Evolutionary conservation across 2,113 vertebrate species (phyloP).

Genomic region (Periophthalmodon schlosseri): DNA sequence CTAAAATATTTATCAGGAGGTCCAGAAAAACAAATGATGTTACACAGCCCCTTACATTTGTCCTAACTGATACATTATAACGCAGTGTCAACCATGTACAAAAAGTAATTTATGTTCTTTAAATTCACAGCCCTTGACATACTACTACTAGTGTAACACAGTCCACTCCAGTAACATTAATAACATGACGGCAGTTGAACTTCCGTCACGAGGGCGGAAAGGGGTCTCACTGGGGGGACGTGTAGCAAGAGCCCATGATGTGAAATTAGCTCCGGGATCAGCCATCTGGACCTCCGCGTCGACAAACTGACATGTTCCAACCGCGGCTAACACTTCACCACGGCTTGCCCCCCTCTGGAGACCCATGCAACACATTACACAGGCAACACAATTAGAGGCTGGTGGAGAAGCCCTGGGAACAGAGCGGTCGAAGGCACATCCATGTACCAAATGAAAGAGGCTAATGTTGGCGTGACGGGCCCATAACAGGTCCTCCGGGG

Average conservation of each 20-base stretch:
- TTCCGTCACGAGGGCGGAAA: neutral
- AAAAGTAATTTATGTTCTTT: neutral
- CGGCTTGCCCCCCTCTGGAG: constrained; percentile 36
- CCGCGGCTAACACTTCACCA: constrained; percentile 41
- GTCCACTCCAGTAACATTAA: neutral
- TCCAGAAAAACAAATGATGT: too few relatives aligned
- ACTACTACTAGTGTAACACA: neutral
- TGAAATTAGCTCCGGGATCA: constrained; percentile 34
- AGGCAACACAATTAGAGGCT: constrained; percentile 52
- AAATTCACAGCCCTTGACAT: neutral
- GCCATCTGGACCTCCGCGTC: constrained; percentile 69
- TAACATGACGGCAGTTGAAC: neutral
- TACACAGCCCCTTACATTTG: too few relatives aligned
- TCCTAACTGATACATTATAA: neutral
- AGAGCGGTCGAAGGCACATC: constrained; percentile 55
- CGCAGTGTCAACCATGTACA: neutral
- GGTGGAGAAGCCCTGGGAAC: constrained; percentile 31
- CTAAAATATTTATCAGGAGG: too few relatives aligned
- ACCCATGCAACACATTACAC: constrained; percentile 47
- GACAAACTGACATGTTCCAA: constrained; percentile 66
- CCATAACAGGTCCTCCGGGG: constrained; percentile 30
- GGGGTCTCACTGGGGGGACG: neutral
- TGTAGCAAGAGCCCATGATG: constrained; percentile 9
- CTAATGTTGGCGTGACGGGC: constrained; percentile 61
- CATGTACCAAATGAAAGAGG: constrained; percentile 68